phyloP scores from a whole-genome alignment of 2,888 invertebrate species.

The Eudemis profundana region DNA sequence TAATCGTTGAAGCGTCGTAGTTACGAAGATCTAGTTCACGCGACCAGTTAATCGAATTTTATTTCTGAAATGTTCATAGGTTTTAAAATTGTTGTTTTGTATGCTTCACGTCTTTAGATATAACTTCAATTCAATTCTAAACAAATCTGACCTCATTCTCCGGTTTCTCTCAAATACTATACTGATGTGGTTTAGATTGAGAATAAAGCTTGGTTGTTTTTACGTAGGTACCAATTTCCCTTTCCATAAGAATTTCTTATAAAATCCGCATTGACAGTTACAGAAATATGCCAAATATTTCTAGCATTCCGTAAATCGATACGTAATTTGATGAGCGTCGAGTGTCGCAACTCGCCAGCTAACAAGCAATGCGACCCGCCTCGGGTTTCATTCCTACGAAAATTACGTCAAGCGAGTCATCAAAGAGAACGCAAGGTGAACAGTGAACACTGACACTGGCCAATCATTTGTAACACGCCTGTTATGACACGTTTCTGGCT shows the following conservation, averaged over 20 bases:
- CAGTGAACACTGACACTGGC: not conserved
- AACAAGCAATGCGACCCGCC: conserved; percentile 12
- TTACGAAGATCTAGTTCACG: too few relatives aligned
- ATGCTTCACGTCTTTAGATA: too few relatives aligned
- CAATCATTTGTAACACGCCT: conserved; percentile 9
- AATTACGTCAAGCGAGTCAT: conserved; percentile 27
- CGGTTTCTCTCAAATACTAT: too few relatives aligned
- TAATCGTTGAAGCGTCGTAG: too few relatives aligned
- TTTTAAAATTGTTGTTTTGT: too few relatives aligned
- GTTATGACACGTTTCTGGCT: conserved; percentile 7
- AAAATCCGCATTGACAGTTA: not conserved
- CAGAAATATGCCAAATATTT: not conserved
- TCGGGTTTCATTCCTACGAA: conserved; percentile 15
- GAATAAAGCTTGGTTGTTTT: too few relatives aligned
- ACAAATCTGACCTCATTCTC: too few relatives aligned
- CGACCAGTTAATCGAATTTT: too few relatives aligned
- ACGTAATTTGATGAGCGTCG: conserved; percentile 21
- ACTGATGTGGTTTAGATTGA: too few relatives aligned
- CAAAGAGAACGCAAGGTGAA: conserved; percentile 10
- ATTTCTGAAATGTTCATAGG: too few relatives aligned
- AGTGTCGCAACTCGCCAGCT: conserved; percentile 27
- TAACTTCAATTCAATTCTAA: too few relatives aligned
- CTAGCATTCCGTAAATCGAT: conserved; percentile 5
- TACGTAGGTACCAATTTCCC: too few relatives aligned
- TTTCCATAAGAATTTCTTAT: not conserved